Conservation (phyloP, 2,113 vertebrate species). For the Brachyhypopomus gauderio region DNA sequence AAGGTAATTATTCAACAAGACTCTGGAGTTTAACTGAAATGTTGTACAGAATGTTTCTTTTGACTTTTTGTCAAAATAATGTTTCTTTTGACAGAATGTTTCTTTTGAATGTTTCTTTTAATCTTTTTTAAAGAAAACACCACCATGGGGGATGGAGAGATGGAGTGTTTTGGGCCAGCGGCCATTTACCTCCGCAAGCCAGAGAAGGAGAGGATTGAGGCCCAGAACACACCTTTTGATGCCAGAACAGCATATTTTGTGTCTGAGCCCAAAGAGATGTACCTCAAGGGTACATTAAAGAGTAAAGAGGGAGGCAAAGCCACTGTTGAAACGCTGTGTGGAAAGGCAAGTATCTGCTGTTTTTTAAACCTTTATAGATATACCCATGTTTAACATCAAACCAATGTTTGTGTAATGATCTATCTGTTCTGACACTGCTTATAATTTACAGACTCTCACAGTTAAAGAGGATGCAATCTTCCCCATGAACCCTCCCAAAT, state of each 20-base stretch:
- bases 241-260: slow-evolving; percentile 70
- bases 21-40: background rate
- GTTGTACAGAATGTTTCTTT: background rate
- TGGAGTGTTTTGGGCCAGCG: slow-evolving; percentile 76
- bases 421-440: no score
- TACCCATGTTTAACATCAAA: no score
- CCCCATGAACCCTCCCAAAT: slow-evolving; percentile 70
- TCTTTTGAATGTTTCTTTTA: no score
- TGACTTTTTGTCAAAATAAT: background rate
- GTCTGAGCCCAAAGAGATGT: slow-evolving; percentile 72
- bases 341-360: slow-evolving; percentile 34
- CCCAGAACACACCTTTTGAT: slow-evolving; percentile 80
- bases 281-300: slow-evolving; percentile 66
- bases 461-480: slow-evolving; percentile 78
- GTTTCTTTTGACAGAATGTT: slow-evolving; percentile 2
- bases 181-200: slow-evolving; percentile 76
- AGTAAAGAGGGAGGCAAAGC: slow-evolving; percentile 71
- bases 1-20: slow-evolving; percentile 8
- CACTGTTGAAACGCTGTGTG: slow-evolving; percentile 68
- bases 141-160: slow-evolving; percentile 81
- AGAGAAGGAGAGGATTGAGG: slow-evolving; percentile 76
- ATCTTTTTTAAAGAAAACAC: no score
- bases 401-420: no score
- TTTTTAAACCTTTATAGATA: no score
- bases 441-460: slow-evolving; percentile 68